Conservation (phyloP, 2,888 invertebrate species). For the Drosophila anceps region DNA sequence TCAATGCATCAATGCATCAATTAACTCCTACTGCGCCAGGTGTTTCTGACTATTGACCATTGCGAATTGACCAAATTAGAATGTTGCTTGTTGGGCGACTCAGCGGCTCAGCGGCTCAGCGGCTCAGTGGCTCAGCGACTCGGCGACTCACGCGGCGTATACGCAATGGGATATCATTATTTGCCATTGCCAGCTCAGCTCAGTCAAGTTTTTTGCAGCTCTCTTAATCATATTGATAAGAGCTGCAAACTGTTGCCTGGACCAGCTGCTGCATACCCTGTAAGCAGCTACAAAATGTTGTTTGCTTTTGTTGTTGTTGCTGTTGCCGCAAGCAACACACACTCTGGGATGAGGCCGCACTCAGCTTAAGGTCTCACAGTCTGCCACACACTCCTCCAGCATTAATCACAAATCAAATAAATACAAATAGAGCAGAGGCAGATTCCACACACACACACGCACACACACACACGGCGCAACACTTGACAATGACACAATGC, state of each 20-base stretch:
- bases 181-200: too few relatives aligned
- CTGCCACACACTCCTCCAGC: slow-evolving; percentile 52
- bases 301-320: neutral
- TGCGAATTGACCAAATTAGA: slow-evolving; percentile 61
- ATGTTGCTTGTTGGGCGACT: slow-evolving; percentile 37
- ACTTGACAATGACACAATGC: slow-evolving; percentile 78
- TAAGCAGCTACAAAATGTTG: neutral
- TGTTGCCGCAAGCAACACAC: too few relatives aligned
- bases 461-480: slow-evolving; percentile 55
- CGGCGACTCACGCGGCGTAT: slow-evolving; percentile 60
- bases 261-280: neutral
- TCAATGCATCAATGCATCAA: slow-evolving; percentile 49
- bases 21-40: slow-evolving; percentile 74
- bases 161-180: slow-evolving; percentile 41
- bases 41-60: slow-evolving; percentile 39
- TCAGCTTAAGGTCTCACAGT: slow-evolving; percentile 47
- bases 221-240: neutral
- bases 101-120: too few relatives aligned
- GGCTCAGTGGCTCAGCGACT: too few relatives aligned
- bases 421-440: slow-evolving; percentile 66
- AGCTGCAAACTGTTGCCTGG: too few relatives aligned
- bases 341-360: neutral
- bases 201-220: neutral
- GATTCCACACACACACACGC: slow-evolving; percentile 42
- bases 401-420: slow-evolving; percentile 74